Conservation (phyloP, 2,888 invertebrate species). For the Hermodice carunculata region DNA sequence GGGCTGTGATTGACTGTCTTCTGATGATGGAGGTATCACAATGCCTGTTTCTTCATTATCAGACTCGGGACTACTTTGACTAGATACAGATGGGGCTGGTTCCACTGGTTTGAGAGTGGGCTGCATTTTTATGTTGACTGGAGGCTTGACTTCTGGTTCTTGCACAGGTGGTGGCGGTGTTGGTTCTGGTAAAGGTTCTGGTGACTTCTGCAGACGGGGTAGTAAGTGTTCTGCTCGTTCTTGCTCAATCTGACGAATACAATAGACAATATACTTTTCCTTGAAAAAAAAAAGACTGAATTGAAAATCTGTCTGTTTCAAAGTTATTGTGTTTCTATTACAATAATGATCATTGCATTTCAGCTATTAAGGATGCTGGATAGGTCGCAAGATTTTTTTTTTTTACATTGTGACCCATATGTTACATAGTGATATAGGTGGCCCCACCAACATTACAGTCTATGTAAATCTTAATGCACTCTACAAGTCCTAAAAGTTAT, state of each 20-base stretch:
- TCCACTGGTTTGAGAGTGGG: not conserved
- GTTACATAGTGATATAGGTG: no score
- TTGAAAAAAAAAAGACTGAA: not conserved
- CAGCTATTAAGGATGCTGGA: no score
- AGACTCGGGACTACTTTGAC: conserved; percentile 22
- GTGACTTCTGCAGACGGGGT: conserved; percentile 81
- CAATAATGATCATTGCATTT: no score
- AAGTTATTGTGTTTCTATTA: no score
- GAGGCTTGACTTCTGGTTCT: conserved; percentile 11
- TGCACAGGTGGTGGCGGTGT: conserved; percentile 16
- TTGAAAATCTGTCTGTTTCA: no score
- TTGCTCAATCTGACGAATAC: conserved; percentile 74
- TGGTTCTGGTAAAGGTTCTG: conserved; percentile 23
- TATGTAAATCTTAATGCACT: no score
- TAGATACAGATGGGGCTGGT: not conserved
- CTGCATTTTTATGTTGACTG: not conserved
- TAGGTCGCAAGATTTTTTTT: no score
- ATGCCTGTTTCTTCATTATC: conserved; percentile 8
- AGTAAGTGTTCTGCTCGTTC: conserved; percentile 87
- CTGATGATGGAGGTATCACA: conserved; percentile 29
- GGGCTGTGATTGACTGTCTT: conserved; percentile 44
- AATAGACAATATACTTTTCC: not conserved
- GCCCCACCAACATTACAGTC: no score
- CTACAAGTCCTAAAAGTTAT: no score
- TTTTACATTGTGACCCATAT: no score